Percentiles rank a stretch among this genome's conserved stretches.
Evolutionary conservation across 1,140 invertebrate species (phyloP).

Genomic region (Homarus americanus): DNA sequence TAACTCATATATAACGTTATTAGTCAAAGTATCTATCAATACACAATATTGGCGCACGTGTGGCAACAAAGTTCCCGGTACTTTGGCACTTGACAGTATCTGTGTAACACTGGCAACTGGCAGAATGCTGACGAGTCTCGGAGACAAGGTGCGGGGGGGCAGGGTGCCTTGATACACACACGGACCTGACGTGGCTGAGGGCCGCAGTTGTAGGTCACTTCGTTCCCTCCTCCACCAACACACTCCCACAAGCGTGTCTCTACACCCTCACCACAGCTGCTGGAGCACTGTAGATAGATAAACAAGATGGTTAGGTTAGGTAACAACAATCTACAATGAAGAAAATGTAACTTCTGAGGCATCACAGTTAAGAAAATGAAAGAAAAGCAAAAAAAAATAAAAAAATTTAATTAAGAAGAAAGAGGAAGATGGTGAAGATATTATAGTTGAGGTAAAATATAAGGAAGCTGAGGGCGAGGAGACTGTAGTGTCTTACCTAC

Average conservation of each 20-base stretch:
- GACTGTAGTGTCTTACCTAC: no score
- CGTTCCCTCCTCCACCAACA: constrained; percentile 76
- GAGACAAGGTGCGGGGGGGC: constrained; percentile 76
- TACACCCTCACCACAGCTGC: constrained; percentile 80
- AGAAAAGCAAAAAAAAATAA: background rate
- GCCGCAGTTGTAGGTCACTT: constrained; percentile 80
- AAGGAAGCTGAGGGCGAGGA: no score
- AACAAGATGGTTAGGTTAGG: background rate
- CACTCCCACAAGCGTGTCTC: constrained; percentile 79
- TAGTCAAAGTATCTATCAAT: constrained; percentile 11
- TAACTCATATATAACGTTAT: background rate
- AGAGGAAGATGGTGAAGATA: background rate
- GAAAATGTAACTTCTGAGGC: background rate
- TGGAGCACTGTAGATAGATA: constrained; percentile 79
- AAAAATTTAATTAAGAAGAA: background rate
- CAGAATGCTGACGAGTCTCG: constrained; percentile 80
- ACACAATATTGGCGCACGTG: constrained; percentile 77
- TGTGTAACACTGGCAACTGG: constrained; percentile 77
- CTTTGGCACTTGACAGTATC: constrained; percentile 81
- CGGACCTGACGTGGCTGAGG: constrained; percentile 76
- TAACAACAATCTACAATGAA: no score
- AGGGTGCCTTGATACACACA: constrained; percentile 76
- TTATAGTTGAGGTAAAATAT: background rate
- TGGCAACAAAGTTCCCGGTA: constrained; percentile 82
- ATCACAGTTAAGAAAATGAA: background rate